phyloP scores from a whole-genome alignment of 2,888 invertebrate genomes.

The Gryllus longicercus region DNA sequence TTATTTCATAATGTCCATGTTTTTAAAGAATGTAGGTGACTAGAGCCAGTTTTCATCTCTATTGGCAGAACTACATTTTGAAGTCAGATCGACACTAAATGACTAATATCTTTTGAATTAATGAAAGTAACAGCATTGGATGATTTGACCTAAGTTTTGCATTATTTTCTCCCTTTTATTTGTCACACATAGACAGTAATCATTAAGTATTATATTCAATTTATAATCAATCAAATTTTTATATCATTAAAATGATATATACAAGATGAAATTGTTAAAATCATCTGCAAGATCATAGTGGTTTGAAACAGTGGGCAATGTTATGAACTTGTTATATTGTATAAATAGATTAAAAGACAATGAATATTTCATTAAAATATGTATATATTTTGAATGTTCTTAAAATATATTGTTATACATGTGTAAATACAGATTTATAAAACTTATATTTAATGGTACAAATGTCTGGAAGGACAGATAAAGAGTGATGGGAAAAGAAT shows the following conservation, averaged over 20 bases:
- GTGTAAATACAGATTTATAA: conserved; percentile 7
- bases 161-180: too few relatives aligned
- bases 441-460: not conserved
- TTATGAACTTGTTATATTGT: not conserved
- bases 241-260: too few relatives aligned
- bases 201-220: not conserved
- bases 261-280: too few relatives aligned
- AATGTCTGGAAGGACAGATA: not conserved
- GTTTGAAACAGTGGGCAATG: not conserved
- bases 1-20: too few relatives aligned
- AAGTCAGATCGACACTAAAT: too few relatives aligned
- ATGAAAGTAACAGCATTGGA: too few relatives aligned
- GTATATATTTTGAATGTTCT: conserved; percentile 17
- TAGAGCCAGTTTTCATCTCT: too few relatives aligned
- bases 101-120: too few relatives aligned
- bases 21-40: too few relatives aligned
- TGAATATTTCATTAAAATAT: not conserved
- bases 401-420: conserved; percentile 4
- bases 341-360: not conserved
- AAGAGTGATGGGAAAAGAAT: not conserved
- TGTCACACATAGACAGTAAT: not conserved
- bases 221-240: too few relatives aligned
- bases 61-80: too few relatives aligned
- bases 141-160: too few relatives aligned
- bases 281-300: not conserved